Evolutionary conservation across 2,888 invertebrate genomes (phyloP).

Genomic region (Hydraecia micacea): DNA sequence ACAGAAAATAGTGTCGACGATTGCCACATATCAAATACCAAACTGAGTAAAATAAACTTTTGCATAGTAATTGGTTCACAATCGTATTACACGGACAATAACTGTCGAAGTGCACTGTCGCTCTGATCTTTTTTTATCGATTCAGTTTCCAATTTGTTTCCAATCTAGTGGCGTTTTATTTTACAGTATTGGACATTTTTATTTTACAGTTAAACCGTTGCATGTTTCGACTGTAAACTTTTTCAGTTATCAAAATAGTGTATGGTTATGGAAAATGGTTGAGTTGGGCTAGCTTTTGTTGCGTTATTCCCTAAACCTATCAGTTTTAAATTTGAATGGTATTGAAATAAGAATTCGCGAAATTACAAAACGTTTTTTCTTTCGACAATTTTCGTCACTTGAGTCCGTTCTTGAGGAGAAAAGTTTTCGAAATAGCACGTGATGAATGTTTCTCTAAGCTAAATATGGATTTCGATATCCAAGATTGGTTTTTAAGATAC

Average conservation of each 20-base stretch:
- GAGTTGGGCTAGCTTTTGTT: not conserved
- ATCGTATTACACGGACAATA: constrained; percentile 29
- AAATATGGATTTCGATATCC: not conserved
- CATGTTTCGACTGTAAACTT: not conserved
- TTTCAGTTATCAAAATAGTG: not conserved
- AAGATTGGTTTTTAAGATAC: not conserved
- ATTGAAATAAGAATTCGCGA: not conserved
- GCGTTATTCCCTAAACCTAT: not conserved
- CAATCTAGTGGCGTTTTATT: constrained; percentile 43
- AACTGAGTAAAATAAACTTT: constrained; percentile 1
- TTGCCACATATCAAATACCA: constrained; percentile 8
- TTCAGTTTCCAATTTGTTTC: constrained; percentile 56
- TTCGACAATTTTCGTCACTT: not conserved
- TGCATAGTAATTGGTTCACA: constrained; percentile 25
- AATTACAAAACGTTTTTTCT: not conserved
- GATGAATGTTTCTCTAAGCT: not conserved
- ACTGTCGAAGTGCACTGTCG: constrained; percentile 22
- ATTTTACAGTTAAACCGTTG: constrained; percentile 16
- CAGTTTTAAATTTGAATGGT: not conserved
- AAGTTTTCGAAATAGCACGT: not conserved
- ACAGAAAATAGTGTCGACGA: not conserved
- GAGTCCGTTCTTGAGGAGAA: not conserved
- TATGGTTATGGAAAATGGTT: not conserved
- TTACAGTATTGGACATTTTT: constrained; percentile 29
- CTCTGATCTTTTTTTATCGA: constrained; percentile 38